Evolutionary conservation across 2,888 invertebrate species (phyloP).

Genomic region (Thereva unica): DNA sequence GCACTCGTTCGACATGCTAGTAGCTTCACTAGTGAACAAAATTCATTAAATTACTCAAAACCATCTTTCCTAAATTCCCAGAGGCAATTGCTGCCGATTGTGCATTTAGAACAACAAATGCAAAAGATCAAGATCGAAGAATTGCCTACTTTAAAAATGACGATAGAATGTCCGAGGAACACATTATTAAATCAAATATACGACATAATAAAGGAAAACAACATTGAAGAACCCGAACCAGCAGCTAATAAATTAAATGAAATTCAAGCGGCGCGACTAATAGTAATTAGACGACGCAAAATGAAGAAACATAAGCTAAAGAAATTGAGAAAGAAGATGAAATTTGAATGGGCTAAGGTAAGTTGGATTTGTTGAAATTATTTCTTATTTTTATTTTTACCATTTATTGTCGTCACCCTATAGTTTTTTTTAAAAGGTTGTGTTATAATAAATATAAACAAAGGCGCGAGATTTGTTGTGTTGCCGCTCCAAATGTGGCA

Average conservation of each 20-base stretch:
- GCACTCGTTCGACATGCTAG: no score
- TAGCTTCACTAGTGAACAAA: no score
- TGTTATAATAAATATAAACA: no score
- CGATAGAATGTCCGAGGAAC: conserved; percentile 50
- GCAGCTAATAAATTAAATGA: conserved; percentile 58
- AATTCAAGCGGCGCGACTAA: conserved; percentile 73
- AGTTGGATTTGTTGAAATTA: neutral
- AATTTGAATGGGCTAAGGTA: conserved; percentile 74
- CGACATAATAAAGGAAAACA: conserved; percentile 45
- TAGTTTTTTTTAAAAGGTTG: neutral
- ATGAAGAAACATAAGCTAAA: conserved; percentile 86
- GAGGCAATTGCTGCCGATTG: no score
- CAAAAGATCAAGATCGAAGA: conserved; percentile 47
- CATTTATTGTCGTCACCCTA: neutral
- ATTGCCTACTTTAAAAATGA: conserved; percentile 40
- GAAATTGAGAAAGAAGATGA: conserved; percentile 80
- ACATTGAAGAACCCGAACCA: neutral
- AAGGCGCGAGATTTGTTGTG: no score
- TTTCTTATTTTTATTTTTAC: neutral
- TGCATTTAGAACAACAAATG: neutral
- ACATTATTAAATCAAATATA: conserved; percentile 51
- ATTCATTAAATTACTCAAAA: no score
- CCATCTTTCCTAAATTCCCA: no score
- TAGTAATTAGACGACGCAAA: conserved; percentile 78
- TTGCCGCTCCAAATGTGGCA: no score